Evolutionary conservation across 2,888 invertebrate genomes (phyloP).

Genomic region (Salticus scenicus): DNA sequence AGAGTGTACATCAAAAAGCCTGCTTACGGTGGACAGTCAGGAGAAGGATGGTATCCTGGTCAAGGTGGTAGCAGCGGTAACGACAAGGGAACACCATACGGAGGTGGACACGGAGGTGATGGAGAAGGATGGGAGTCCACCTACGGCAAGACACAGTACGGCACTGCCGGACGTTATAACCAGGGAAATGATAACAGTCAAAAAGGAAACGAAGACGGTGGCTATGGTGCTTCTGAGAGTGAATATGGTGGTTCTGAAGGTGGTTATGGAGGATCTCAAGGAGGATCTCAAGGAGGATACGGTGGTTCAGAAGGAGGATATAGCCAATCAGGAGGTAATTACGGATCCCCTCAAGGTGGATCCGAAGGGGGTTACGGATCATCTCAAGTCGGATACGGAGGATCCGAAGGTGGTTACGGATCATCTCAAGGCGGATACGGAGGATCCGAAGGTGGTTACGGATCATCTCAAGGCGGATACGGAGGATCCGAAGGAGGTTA

Average conservation of each 20-base stretch:
- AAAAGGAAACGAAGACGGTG: slow-evolving; percentile 4
- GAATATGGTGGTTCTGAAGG: slow-evolving; percentile 13
- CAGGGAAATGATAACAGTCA: not conserved
- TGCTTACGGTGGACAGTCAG: slow-evolving; percentile 55
- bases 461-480: slow-evolving; percentile 22
- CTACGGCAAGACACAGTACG: slow-evolving; percentile 20
- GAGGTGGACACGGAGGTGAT: slow-evolving; percentile 36
- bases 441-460: slow-evolving; percentile 19
- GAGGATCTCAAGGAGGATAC: slow-evolving; percentile 8
- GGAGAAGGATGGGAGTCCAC: slow-evolving; percentile 57
- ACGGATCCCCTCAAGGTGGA: slow-evolving; percentile 23
- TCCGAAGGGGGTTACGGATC: slow-evolving; percentile 10
- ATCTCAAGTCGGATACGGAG: slow-evolving; percentile 21
- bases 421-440: slow-evolving; percentile 16
- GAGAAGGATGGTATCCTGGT: slow-evolving; percentile 45
- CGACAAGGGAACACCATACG: slow-evolving; percentile 48
- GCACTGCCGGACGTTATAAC: not conserved
- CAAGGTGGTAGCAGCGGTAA: slow-evolving; percentile 23
- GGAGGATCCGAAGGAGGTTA: slow-evolving; percentile 27
- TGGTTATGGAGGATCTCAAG: not conserved
- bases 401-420: slow-evolving; percentile 21
- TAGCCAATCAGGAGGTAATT: not conserved
- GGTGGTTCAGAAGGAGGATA: not conserved
- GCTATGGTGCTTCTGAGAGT: not conserved
- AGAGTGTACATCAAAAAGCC: slow-evolving; percentile 72